phyloP scores from a whole-genome alignment of 1,140 invertebrate species.

The Armadillidium nasatum region DNA sequence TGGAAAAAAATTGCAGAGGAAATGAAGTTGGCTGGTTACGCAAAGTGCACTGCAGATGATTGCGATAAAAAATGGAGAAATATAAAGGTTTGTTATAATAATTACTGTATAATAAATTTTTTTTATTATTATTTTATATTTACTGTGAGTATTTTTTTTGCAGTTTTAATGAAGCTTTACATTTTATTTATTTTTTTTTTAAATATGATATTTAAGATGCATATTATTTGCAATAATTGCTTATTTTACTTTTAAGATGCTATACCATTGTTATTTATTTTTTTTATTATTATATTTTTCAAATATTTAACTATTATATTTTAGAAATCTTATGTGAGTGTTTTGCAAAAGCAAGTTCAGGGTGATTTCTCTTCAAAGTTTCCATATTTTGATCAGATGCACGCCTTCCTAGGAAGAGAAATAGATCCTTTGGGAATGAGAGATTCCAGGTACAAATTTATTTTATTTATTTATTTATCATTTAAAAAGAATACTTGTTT shows the following conservation, averaged over 20 bases:
- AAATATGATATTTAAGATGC: too few species aligned
- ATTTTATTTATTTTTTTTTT: too few species aligned
- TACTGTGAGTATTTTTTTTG: too few species aligned
- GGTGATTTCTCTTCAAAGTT: conserved; percentile 33
- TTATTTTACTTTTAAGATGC: too few species aligned
- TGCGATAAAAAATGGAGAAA: conserved; percentile 1
- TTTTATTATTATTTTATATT: too few species aligned
- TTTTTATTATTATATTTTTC: conserved; percentile 19
- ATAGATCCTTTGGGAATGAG: conserved; percentile 40
- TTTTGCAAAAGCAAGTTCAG: conserved; percentile 37
- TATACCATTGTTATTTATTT: too few species aligned
- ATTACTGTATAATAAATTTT: too few species aligned
- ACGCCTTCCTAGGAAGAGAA: conserved; percentile 38
- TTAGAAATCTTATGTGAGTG: conserved; percentile 31
- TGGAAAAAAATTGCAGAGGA: neutral
- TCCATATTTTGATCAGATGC: conserved; percentile 39
- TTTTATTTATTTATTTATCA: too few species aligned
- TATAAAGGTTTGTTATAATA: neutral
- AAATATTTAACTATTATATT: neutral
- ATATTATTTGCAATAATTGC: too few species aligned
- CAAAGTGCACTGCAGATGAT: neutral
- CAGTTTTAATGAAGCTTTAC: too few species aligned
- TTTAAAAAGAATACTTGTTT: too few species aligned
- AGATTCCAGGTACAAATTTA: conserved; percentile 4
- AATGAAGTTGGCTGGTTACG: neutral